Conservation (phyloP, 2,797 vertebrate genomes). For the Hirundo rustica region DNA sequence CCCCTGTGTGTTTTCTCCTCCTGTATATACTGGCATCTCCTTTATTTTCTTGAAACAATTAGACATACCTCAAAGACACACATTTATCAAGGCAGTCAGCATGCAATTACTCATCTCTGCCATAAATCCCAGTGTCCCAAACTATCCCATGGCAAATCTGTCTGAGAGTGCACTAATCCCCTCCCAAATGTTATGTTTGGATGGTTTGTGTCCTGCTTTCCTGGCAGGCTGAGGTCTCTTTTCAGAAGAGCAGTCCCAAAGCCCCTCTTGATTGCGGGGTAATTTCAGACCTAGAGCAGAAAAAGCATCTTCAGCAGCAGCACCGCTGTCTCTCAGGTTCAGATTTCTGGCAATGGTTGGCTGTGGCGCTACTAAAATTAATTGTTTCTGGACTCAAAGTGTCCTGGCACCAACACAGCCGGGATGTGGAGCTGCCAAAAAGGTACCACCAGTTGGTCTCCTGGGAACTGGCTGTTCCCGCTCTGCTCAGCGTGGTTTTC, state of each 20-base stretch:
- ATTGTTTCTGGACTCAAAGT: conserved; percentile 27
- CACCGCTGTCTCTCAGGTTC: neutral
- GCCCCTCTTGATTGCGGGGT: neutral
- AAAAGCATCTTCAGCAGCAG: neutral
- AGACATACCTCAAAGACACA: neutral
- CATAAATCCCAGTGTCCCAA: neutral
- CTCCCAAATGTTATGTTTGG: neutral
- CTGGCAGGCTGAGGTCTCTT: neutral
- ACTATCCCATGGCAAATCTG: neutral
- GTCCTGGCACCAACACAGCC: neutral
- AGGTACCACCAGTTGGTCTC: neutral
- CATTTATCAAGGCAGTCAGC: neutral
- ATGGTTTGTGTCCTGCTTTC: neutral
- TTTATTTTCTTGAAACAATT: neutral
- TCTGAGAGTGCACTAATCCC: neutral
- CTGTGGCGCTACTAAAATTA: conserved; percentile 22
- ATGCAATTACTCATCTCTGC: neutral
- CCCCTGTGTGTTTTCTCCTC: neutral
- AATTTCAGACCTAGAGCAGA: neutral
- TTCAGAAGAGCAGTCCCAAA: neutral
- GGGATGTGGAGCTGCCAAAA: neutral
- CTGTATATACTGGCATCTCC: neutral
- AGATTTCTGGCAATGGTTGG: neutral
- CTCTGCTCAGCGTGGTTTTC: neutral
- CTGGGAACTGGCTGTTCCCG: conserved; percentile 1